Evolutionary conservation across 2,113 vertebrate species (phyloP).

Genomic region (Anseranas semipalmata): DNA sequence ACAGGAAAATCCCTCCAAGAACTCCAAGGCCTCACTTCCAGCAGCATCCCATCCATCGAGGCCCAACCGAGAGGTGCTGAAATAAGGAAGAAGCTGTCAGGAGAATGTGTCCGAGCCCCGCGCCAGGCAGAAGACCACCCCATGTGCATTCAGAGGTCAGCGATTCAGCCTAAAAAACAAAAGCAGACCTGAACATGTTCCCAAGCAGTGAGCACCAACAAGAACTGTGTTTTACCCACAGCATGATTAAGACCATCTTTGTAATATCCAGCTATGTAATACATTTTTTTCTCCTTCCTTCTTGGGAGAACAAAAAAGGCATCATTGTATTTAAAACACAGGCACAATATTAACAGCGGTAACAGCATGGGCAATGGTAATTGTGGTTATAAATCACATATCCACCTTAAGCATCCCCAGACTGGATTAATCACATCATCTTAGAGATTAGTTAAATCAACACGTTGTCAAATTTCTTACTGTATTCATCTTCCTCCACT

Average conservation of each 20-base stretch:
- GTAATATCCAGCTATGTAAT: rapidly evolving
- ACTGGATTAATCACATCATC: not conserved
- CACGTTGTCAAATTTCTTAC: not conserved
- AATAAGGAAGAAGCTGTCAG: not conserved
- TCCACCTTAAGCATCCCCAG: not conserved
- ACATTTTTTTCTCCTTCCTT: rapidly evolving
- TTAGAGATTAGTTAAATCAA: not conserved
- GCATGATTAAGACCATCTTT: not conserved
- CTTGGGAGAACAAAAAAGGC: rapidly evolving
- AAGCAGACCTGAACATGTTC: not conserved
- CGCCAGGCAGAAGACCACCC: not conserved
- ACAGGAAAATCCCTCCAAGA: not conserved
- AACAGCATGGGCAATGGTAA: not conserved
- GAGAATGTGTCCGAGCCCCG: not conserved
- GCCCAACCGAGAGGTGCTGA: not conserved
- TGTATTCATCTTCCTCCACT: not conserved
- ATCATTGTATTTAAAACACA: not conserved
- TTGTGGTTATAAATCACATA: not conserved
- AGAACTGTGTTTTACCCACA: not conserved
- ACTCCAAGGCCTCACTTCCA: not conserved
- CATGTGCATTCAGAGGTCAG: not conserved
- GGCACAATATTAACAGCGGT: not conserved
- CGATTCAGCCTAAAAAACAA: not conserved
- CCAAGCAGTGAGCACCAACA: not conserved
- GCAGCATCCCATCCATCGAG: not conserved